Percentiles rank a stretch among this genome's conserved stretches.
Conservation (phyloP, 2,797 vertebrate genomes). For the Microctenopoma lineatum region DNA sequence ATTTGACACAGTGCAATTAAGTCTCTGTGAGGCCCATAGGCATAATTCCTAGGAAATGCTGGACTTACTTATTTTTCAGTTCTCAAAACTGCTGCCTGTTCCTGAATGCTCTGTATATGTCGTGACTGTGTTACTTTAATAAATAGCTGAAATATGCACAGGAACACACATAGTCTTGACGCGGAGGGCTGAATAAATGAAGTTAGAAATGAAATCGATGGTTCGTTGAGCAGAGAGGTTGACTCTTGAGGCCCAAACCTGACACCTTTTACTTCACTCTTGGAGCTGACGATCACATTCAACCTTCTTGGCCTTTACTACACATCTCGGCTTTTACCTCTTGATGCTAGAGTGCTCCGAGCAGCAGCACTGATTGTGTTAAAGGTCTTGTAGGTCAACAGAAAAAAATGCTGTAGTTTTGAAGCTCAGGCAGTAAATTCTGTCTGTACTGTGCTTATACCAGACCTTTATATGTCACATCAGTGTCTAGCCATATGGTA, state of each 20-base stretch:
- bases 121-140: conserved; percentile 3
- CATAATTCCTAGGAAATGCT: conserved; percentile 16
- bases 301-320: neutral
- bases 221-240: conserved; percentile 45
- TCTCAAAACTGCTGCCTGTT: conserved; percentile 12
- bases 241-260: conserved; percentile 38
- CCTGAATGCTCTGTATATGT: conserved; percentile 5
- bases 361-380: neutral
- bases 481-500: too few relatives aligned
- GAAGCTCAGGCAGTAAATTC: neutral
- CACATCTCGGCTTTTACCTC: conserved; percentile 2
- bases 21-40: conserved; percentile 7
- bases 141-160: conserved; percentile 35
- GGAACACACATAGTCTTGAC: conserved; percentile 4
- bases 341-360: neutral
- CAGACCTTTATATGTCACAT: neutral
- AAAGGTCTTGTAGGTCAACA: neutral
- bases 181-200: conserved; percentile 16
- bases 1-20: conserved; percentile 41
- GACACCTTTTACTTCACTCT: conserved; percentile 32
- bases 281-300: conserved; percentile 13
- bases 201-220: conserved; percentile 51
- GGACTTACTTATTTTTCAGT: conserved; percentile 30
- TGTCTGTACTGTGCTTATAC: neutral
- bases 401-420: neutral